Percentiles rank a stretch among this genome's conserved stretches.
These are phyloP conservation scores for Parasteatoda lunata DNA, from an alignment of 2,888 invertebrate genomes.

Conservation along the genomic window DNA sequence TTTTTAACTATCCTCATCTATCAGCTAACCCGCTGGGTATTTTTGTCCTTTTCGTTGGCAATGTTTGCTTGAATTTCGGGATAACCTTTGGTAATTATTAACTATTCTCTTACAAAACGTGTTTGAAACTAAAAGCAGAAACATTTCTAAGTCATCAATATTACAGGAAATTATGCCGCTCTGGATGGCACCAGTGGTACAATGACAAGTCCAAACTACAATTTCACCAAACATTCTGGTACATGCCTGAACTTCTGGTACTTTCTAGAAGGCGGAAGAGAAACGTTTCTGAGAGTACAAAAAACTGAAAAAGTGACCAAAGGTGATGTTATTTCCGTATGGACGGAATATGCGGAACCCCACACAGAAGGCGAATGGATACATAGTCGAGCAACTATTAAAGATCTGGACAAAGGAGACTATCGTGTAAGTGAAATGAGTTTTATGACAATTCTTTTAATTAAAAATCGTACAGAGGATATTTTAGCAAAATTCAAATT, in stretches of 20 bases:
- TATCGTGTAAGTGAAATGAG: slow-evolving; percentile 25
- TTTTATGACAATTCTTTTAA: too few relatives aligned
- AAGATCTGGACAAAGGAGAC: slow-evolving; percentile 7
- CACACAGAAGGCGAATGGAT: slow-evolving; percentile 34
- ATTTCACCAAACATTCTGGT: slow-evolving; percentile 8
- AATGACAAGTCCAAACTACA: slow-evolving; percentile 45
- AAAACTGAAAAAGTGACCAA: background rate
- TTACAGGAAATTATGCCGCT: slow-evolving; percentile 52
- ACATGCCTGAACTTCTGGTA: slow-evolving; percentile 67
- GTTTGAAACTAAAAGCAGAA: too few relatives aligned
- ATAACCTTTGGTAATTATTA: too few relatives aligned
- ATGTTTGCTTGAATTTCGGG: too few relatives aligned
- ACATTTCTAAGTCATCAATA: too few relatives aligned
- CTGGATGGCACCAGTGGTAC: slow-evolving; percentile 31
- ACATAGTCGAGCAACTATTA: slow-evolving; percentile 34
- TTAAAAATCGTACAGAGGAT: too few relatives aligned
- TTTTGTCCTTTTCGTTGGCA: too few relatives aligned
- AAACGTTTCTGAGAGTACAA: slow-evolving; percentile 8
- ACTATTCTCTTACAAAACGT: too few relatives aligned
- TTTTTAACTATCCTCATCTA: too few relatives aligned
- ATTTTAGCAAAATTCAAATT: too few relatives aligned
- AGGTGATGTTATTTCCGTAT: slow-evolving; percentile 2
- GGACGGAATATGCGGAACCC: slow-evolving; percentile 50
- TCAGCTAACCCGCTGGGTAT: too few relatives aligned
- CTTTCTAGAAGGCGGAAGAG: slow-evolving; percentile 49